A percentile compares a stretch with the other conserved stretches of the same genome.
phyloP scores from a whole-genome alignment of 1,140 invertebrate species.

The Drosophila tani region DNA sequence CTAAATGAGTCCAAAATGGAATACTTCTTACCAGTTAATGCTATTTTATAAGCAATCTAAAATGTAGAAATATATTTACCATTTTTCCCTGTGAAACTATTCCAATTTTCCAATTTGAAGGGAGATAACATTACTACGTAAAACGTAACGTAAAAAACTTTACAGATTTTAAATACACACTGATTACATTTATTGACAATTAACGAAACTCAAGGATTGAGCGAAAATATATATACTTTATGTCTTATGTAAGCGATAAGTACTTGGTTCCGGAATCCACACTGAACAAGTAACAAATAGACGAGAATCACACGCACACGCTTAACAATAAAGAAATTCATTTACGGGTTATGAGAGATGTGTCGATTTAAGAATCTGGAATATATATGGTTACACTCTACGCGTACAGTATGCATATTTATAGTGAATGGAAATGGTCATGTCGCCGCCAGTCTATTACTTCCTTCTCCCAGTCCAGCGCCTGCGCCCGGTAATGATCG shows the following conservation, averaged over 20 bases:
- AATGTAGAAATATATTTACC: too few species aligned
- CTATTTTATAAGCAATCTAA: too few species aligned
- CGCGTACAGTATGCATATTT: slow-evolving; percentile 46
- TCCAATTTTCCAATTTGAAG: background rate
- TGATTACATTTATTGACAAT: slow-evolving; percentile 47
- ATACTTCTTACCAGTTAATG: too few species aligned
- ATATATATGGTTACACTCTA: slow-evolving; percentile 52
- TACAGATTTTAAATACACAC: slow-evolving; percentile 24
- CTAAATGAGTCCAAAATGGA: too few species aligned
- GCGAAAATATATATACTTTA: slow-evolving; percentile 45
- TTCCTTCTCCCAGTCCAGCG: slow-evolving; percentile 45
- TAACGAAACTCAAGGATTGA: slow-evolving; percentile 48
- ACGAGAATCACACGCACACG: slow-evolving; percentile 24
- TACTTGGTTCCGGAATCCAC: slow-evolving; percentile 35
- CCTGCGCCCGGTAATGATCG: slow-evolving; percentile 58
- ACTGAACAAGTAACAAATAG: slow-evolving; percentile 34
- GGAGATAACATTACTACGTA: too few species aligned
- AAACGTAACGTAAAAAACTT: background rate
- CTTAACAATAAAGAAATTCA: slow-evolving; percentile 45
- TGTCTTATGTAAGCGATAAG: slow-evolving; percentile 42
- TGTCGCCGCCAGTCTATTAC: slow-evolving; percentile 30
- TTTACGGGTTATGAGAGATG: slow-evolving; percentile 52
- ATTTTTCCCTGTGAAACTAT: background rate
- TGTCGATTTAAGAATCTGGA: slow-evolving; percentile 60
- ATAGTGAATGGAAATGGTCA: slow-evolving; percentile 40